phyloP scores from a whole-genome alignment of 2,888 invertebrate species.

The Pristionchus entomophagus region DNA sequence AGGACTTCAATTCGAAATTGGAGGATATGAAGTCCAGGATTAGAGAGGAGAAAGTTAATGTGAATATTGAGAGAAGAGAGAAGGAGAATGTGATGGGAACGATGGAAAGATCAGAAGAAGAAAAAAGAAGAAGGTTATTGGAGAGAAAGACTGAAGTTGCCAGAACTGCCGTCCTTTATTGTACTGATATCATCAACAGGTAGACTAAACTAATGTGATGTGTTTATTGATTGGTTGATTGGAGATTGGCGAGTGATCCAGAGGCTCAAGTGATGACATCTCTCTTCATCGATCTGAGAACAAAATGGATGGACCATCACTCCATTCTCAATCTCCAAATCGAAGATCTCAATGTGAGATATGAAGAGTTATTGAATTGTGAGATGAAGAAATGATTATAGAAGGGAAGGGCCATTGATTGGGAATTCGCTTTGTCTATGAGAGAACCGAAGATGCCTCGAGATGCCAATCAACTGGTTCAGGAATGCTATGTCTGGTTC shows the following conservation, averaged over 20 bases:
- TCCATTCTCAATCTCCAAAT: not conserved
- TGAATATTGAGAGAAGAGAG: not conserved
- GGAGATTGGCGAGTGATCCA: not conserved
- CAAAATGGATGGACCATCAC: not conserved
- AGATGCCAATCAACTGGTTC: not conserved
- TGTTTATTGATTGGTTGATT: not conserved
- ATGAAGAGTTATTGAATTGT: too few relatives aligned
- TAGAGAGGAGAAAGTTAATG: not conserved
- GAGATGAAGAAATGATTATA: not conserved
- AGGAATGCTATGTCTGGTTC: conserved; percentile 11
- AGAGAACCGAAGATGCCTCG: not conserved
- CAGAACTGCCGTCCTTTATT: not conserved
- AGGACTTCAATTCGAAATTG: not conserved
- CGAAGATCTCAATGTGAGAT: not conserved
- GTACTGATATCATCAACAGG: conserved; percentile 15
- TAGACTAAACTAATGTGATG: not conserved
- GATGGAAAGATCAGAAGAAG: not conserved
- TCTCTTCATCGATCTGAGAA: not conserved
- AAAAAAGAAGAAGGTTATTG: not conserved
- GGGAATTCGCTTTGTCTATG: not conserved
- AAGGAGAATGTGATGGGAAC: not conserved
- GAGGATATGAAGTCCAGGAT: not conserved
- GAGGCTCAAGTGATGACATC: not conserved
- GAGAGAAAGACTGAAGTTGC: not conserved
- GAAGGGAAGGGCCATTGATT: not conserved